These are phyloP conservation scores for Python bivittatus DNA, from an alignment of 2,113 vertebrate genomes.

Conservation along the genomic window DNA sequence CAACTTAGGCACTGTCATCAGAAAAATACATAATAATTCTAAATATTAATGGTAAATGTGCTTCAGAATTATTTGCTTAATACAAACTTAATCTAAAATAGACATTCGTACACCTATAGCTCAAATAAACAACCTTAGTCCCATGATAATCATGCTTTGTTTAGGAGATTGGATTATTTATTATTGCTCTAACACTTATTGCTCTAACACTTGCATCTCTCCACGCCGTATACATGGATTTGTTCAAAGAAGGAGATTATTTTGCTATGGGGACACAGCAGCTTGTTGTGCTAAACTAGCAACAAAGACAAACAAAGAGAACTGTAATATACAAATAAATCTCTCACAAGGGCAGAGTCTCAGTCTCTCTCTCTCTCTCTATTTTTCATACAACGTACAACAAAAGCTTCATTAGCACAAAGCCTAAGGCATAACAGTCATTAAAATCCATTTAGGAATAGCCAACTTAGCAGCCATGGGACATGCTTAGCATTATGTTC, in stretches of 20 bases:
- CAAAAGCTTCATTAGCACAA: constrained; percentile 60
- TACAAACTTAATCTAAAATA: constrained; percentile 58
- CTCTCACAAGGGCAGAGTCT: constrained; percentile 30
- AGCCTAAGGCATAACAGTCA: constrained; percentile 33
- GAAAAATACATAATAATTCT: not conserved
- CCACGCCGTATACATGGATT: constrained; percentile 39
- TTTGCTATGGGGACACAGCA: constrained; percentile 64
- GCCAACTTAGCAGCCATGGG: constrained; percentile 36
- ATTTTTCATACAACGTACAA: constrained; percentile 24
- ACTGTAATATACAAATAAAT: constrained; percentile 58
- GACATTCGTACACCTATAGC: constrained; percentile 61
- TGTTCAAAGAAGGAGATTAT: constrained; percentile 43
- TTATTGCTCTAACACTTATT: constrained; percentile 52
- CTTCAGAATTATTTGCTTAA: not conserved
- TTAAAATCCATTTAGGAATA: constrained; percentile 32
- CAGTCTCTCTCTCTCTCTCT: not conserved
- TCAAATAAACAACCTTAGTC: constrained; percentile 70
- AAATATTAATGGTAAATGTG: not conserved
- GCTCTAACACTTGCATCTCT: constrained; percentile 40
- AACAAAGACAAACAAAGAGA: constrained; percentile 42
- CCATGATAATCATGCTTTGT: constrained; percentile 67
- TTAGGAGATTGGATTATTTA: constrained; percentile 61
- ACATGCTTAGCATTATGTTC: constrained; percentile 41
- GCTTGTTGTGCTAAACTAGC: not conserved
- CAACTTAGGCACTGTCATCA: not conserved